A percentile compares a stretch with the other conserved stretches of the same genome.
Evolutionary conservation across 2,113 vertebrate species (phyloP).

Genomic region (Pterocles gutturalis): DNA sequence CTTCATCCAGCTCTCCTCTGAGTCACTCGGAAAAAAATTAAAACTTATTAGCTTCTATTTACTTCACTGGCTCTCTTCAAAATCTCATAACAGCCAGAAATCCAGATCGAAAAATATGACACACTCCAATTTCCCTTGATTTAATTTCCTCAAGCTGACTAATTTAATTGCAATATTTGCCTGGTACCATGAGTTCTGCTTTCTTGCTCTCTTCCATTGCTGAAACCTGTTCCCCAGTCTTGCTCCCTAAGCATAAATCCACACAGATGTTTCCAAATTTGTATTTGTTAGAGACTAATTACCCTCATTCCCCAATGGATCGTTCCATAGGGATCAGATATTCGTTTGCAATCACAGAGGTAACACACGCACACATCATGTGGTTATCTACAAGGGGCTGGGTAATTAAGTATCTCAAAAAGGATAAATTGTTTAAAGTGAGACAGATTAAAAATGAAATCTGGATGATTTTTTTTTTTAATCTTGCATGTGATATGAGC

Average conservation of each 20-base stretch:
- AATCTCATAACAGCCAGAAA: constrained; percentile 43
- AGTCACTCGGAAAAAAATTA: constrained; percentile 1
- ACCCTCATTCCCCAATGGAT: constrained; percentile 7
- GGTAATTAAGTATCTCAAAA: constrained; percentile 40
- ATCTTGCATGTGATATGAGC: neutral
- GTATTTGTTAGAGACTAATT: constrained; percentile 70
- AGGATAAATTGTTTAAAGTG: constrained; percentile 41
- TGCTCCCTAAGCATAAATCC: constrained; percentile 18
- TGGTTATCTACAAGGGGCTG: constrained; percentile 11
- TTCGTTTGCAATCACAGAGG: neutral
- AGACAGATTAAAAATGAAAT: constrained; percentile 62
- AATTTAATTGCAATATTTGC: constrained; percentile 55
- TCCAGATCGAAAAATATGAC: constrained; percentile 10
- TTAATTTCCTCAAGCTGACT: constrained; percentile 65
- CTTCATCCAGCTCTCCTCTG: constrained; percentile 11
- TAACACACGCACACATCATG: neutral
- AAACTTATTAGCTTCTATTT: constrained; percentile 23
- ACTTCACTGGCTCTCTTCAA: constrained; percentile 25
- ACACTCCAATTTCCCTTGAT: constrained; percentile 48
- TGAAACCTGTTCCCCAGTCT: constrained; percentile 2
- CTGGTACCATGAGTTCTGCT: constrained; percentile 10
- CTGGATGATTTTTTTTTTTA: neutral
- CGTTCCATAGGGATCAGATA: constrained; percentile 8
- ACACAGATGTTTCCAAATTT: constrained; percentile 69
- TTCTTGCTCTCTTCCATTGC: neutral